Evolutionary conservation across 2,113 vertebrate species (phyloP), one percentile per base, ranked within the genome.

Genomic region (Hemicordylus capensis): DNA sequence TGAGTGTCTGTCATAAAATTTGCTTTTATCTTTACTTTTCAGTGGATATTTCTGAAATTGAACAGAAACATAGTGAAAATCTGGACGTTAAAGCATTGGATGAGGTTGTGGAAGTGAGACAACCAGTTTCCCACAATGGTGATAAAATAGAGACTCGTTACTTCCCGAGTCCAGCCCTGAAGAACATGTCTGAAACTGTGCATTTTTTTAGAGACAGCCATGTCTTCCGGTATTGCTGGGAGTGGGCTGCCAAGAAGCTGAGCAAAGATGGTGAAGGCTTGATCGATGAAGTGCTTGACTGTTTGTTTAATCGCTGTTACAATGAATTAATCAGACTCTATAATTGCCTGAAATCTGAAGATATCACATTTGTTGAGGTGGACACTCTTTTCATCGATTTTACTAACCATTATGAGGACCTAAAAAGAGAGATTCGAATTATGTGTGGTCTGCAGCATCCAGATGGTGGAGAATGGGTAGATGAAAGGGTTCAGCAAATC

Each of bases 141-240:
- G 85, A 0, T 67, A 82, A 0, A 17, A 19, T 56, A 81, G 92
- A n/a, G 88, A 93, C 76, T 0, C 97, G 93, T 89, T 99, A 98
- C 91, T 20, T 76, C 2, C 93, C 99, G 88, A 94, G 95, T 44
- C 58, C 94, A 1, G 0, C 92, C 1, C 51, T 97, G 0, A 95
- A 87, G 58, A 1, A 88, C 0, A 97, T 96, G 96, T 97, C 94
- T 4, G 2, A 81, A 0, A 0, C 1, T 2, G 86, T 97, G 0
- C 76, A 95, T 85, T 54, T 1, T 0, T 95, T 97, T 2, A 96
- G 91, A 12, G 95, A 97, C 2, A 98, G 98, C 87, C 88, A 94
- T 75, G 56, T 98, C 88, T 97, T 99, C 88, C 93, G 92, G 85
- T 56, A 91, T 63, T 97, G 97, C 76, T 99, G 98, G 98, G 88